Base-by-base conservation (phyloP, 2,113 vertebrate species). In the Pangasianodon hypophthalmus region DNA sequence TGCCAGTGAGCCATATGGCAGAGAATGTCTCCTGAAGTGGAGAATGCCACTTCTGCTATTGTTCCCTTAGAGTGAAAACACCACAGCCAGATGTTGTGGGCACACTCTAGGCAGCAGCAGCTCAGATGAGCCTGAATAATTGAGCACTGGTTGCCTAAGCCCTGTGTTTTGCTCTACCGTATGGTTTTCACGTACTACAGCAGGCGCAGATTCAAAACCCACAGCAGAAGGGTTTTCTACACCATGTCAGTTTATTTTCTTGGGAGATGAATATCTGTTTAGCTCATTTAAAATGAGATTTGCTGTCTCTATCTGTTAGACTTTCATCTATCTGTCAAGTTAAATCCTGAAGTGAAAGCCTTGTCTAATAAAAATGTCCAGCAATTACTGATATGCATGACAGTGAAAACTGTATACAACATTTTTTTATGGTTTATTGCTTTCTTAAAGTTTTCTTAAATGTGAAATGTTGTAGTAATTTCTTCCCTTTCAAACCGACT, bases 41-140 rank as follows among this genome's bases (percentile, higher is more conserved):
- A 87, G 86, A 87, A 24, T 54, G 58, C 67, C 69, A 73, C 90
- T 88, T 84, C 32, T 56, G 71, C 73, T 67, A 85, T 88, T 88
- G 87, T 91, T 88, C 21, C 18, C 69, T 85, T 3, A 37, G 44
- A 85, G 71, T n/a, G 44, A 62, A 80, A 90, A 80, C 86, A 85
- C 73, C 75, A 85, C 77, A 71, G 89, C 83, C 89, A 90, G 85
- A 50, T 86, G 89, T 87, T 90, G 89, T 64, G 37, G 19, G 54
- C 52, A 60, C 24, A 46, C 13, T 58, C 56, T 32, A 88, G 80
- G 79, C 82, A 62, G 83, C 82, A 60, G 26, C 60, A n/a, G 48
- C 32, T 52, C 37, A 50, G 88, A 84, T 71, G 79, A 56, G 86
- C 80, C 81, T 85, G 69, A 84, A 89, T 88, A 84, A 84, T 84